Conservation (phyloP, 2,888 invertebrate genomes). For the Caenorhabditis japonica region DNA sequence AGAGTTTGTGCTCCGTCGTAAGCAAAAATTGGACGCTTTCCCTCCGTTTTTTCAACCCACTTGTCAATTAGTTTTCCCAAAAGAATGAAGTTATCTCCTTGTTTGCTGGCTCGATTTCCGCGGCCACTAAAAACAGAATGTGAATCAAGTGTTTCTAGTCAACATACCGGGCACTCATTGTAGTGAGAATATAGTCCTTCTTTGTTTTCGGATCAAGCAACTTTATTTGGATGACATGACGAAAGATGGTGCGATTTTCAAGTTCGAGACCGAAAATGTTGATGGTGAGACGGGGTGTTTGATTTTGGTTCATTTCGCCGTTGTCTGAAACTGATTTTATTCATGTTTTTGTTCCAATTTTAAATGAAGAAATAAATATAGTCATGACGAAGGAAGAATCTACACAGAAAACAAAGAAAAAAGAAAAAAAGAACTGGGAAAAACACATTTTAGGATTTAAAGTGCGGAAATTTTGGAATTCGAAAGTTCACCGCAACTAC, state of each 20-base stretch:
- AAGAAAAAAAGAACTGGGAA: not conserved
- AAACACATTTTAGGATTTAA: too few species aligned
- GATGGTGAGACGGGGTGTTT: conserved; percentile 18
- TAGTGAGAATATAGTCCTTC: conserved; percentile 47
- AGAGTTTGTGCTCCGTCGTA: conserved; percentile 50
- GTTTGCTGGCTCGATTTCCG: conserved; percentile 47
- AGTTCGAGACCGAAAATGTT: conserved; percentile 50
- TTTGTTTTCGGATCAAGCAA: conserved; percentile 30
- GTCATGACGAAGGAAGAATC: too few species aligned
- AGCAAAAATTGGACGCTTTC: conserved; percentile 7
- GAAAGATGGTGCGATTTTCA: conserved; percentile 19
- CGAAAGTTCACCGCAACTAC: not conserved
- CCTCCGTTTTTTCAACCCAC: not conserved
- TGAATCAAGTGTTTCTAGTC: not conserved
- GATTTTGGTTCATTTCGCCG: conserved; percentile 21
- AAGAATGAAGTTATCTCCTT: conserved; percentile 41
- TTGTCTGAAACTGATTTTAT: conserved; percentile 6
- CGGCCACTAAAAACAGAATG: conserved; percentile 31
- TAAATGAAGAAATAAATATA: too few species aligned
- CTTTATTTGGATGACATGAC: conserved; percentile 51
- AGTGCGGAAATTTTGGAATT: conserved; percentile 5
- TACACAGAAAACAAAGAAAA: not conserved
- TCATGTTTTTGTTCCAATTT: too few species aligned
- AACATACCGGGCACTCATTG: conserved; percentile 33
- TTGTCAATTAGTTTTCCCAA: conserved; percentile 17